Evolutionary conservation across 2,888 invertebrate species (phyloP).

Genomic region (Atrina japonica): DNA sequence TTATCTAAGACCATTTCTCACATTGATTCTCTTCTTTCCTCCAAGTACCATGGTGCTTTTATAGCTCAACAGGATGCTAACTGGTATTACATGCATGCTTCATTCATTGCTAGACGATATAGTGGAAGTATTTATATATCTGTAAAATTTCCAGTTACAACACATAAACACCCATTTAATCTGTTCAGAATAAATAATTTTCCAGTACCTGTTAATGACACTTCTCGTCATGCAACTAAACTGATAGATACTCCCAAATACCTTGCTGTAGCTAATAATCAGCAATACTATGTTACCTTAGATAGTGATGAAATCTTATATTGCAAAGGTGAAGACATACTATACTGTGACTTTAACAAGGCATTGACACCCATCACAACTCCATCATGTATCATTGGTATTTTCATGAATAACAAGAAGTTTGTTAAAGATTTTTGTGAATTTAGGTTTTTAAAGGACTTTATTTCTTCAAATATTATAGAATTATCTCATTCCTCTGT

Average conservation of each 20-base stretch:
- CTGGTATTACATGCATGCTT: constrained; percentile 4
- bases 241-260: constrained; percentile 39
- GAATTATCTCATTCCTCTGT: no score
- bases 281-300: constrained; percentile 37
- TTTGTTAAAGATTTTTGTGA: background rate
- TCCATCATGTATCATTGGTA: background rate
- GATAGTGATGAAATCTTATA: constrained; percentile 15
- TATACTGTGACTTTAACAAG: background rate
- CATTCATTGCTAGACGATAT: background rate
- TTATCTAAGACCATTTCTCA: background rate
- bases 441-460: constrained; percentile 2
- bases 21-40: background rate
- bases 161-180: constrained; percentile 15
- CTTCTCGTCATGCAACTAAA: constrained; percentile 46
- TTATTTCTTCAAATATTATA: no score
- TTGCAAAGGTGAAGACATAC: constrained; percentile 1
- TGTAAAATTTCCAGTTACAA: constrained; percentile 26
- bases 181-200: constrained; percentile 34
- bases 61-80: background rate
- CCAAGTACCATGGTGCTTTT: background rate
- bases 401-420: constrained; percentile 4
- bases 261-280: constrained; percentile 29
- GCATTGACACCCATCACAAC: constrained; percentile 5
- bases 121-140: constrained; percentile 1
- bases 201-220: constrained; percentile 41